Percentiles rank a stretch among this genome's conserved stretches.
phyloP scores from a whole-genome alignment of 2,888 invertebrate genomes.

The Drosophila prostipennis region DNA sequence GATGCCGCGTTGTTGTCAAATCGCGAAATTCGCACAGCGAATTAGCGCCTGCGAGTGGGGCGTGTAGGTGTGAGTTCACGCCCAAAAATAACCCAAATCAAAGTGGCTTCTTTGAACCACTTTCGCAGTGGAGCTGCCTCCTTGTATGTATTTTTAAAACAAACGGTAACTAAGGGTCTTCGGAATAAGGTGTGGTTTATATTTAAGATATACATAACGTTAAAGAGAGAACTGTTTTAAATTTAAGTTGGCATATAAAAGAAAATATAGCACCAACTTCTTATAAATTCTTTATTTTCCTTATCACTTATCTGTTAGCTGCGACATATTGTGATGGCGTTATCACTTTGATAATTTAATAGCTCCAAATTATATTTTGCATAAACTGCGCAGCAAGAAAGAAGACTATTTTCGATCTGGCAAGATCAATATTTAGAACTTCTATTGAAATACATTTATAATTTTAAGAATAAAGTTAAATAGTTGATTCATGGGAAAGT shows the following conservation, averaged over 20 bases:
- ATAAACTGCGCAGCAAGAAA: conserved; percentile 9
- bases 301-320: conserved; percentile 3
- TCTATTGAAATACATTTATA: background rate
- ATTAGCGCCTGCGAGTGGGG: conserved; percentile 20
- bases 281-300: conserved; percentile 3
- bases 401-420: background rate
- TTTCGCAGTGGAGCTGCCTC: conserved; percentile 9
- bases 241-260: background rate
- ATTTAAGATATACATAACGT: background rate
- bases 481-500: background rate
- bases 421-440: background rate
- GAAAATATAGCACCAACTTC: background rate
- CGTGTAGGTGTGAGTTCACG: conserved; percentile 39
- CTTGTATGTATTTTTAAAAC: conserved; percentile 8
- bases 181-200: background rate
- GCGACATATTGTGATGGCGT: background rate
- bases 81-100: conserved; percentile 31
- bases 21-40: conserved; percentile 28
- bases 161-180: conserved; percentile 15
- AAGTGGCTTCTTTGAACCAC: background rate
- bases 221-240: background rate
- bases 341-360: conserved; percentile 1
- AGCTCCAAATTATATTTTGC: conserved; percentile 1
- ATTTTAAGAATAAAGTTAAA: background rate
- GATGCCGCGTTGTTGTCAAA: conserved; percentile 9